phyloP scores from a whole-genome alignment of 2,113 vertebrate genomes.

The Hyla sarda region DNA sequence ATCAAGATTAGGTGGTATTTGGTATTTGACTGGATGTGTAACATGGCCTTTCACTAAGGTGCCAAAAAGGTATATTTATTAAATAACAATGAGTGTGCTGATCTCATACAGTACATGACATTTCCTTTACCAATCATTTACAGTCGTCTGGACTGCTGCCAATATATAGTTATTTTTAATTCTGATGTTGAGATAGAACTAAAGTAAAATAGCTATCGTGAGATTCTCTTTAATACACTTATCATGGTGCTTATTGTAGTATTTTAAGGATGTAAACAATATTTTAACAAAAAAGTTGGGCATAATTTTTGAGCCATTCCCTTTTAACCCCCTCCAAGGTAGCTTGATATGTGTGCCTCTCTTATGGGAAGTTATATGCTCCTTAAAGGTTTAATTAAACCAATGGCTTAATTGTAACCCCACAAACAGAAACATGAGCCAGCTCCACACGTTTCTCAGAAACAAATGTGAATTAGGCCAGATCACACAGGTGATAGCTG shows the following conservation, averaged over 20 bases:
- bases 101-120: background rate
- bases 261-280: background rate
- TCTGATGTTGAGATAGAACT: background rate
- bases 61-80: constrained; percentile 2
- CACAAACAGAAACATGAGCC: too few species aligned
- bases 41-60: constrained; percentile 5
- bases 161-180: background rate
- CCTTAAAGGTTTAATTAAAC: too few species aligned
- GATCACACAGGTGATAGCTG: too few species aligned
- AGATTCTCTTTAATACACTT: background rate
- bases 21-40: background rate
- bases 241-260: background rate
- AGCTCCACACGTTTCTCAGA: too few species aligned
- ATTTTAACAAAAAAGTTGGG: background rate
- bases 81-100: background rate
- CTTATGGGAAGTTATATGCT: too few species aligned
- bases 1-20: background rate
- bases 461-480: too few species aligned
- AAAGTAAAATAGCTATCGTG: background rate
- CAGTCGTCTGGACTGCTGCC: background rate
- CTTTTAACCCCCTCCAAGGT: too few species aligned
- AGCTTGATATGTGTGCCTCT: too few species aligned
- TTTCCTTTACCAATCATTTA: background rate
- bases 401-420: too few species aligned
- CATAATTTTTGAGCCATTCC: too few species aligned